Evolutionary conservation across 2,797 vertebrate genomes (phyloP).

Genomic region (Lepus townsendii): DNA sequence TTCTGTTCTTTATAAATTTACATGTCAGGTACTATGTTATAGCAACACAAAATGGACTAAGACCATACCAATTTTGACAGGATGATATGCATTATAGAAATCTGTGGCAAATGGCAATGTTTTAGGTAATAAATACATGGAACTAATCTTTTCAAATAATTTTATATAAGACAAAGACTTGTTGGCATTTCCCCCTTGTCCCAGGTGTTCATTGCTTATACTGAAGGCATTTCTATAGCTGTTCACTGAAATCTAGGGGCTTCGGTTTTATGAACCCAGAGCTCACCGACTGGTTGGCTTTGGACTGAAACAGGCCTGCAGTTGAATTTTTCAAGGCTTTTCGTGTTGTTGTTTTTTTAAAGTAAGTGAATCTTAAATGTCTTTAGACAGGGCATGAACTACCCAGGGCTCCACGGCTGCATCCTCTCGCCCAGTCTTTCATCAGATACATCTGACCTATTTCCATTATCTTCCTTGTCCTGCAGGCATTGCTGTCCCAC

Average conservation of each 20-base stretch:
- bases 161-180: constrained; percentile 1
- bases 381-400: background rate
- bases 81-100: background rate
- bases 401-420: background rate
- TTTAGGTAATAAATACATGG: constrained; percentile 3
- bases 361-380: background rate
- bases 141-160: background rate
- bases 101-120: background rate
- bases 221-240: background rate
- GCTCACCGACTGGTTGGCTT: background rate
- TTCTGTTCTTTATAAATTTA: background rate
- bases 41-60: background rate
- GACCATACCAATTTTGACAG: constrained; percentile 1
- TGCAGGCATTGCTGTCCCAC: no score
- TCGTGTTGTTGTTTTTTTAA: background rate
- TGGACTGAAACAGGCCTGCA: background rate
- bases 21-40: background rate
- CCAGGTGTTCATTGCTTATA: background rate
- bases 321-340: background rate
- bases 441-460: background rate
- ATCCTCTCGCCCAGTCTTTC: background rate
- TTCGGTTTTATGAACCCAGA: constrained; percentile 10
- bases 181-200: background rate
- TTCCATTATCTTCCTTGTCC: background rate
- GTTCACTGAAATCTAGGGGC: background rate